phyloP scores from a whole-genome alignment of 2,797 vertebrate genomes.

The Sebastes umbrosus region DNA sequence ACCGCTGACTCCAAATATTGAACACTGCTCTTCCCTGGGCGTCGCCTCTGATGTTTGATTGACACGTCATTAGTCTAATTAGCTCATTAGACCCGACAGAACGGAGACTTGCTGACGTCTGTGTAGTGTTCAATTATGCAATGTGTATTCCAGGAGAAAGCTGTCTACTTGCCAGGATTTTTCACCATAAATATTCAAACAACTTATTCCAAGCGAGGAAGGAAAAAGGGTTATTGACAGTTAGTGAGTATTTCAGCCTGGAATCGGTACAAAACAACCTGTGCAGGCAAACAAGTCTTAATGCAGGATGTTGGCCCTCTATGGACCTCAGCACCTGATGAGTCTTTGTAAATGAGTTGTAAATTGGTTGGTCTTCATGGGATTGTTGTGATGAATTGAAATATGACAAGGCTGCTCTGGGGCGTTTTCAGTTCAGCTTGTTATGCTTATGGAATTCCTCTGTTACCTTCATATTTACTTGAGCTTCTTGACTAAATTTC shows the following conservation, averaged over 20 bases:
- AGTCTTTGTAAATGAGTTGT: not conserved
- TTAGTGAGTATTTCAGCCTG: not conserved
- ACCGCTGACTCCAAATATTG: not conserved
- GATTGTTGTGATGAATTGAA: not conserved
- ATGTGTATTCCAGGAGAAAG: not conserved
- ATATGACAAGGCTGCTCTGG: too few relatives aligned
- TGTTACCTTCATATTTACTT: not conserved
- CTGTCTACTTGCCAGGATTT: not conserved
- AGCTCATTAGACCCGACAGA: conserved; percentile 25
- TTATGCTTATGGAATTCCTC: not conserved
- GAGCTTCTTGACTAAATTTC: not conserved
- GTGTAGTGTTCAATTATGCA: conserved; percentile 17
- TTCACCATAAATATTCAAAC: not conserved
- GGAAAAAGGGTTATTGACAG: not conserved
- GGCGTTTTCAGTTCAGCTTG: not conserved
- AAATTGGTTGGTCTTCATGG: not conserved
- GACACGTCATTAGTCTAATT: conserved; percentile 24
- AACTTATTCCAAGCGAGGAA: not conserved
- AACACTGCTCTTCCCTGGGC: not conserved
- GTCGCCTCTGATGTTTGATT: conserved; percentile 11
- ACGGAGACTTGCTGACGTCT: not conserved
- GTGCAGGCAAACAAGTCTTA: not conserved
- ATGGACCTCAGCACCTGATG: not conserved
- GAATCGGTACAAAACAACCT: not conserved
- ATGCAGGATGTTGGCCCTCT: not conserved